Conservation (phyloP, 2,888 invertebrate species). For the Buathra laborator region DNA sequence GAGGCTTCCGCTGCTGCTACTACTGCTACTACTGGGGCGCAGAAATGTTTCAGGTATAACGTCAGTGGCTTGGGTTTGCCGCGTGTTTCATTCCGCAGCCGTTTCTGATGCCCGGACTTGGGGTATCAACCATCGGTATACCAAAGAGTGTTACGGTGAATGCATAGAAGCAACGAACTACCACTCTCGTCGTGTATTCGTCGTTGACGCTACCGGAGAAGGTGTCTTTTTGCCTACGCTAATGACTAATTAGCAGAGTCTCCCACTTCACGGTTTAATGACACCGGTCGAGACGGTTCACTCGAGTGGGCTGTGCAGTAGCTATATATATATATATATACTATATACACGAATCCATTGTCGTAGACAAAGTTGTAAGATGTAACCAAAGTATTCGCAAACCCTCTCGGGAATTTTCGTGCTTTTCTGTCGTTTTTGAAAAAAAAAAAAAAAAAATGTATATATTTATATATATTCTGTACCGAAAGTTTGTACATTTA, state of each 20-base stretch:
- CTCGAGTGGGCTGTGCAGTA: constrained; percentile 20
- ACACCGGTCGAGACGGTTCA: constrained; percentile 75
- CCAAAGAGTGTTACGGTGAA: not conserved
- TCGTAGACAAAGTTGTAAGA: constrained; percentile 57
- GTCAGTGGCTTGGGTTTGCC: constrained; percentile 27
- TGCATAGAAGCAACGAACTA: not conserved
- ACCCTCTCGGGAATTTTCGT: not conserved
- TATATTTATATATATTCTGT: constrained; percentile 37
- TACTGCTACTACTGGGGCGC: not conserved
- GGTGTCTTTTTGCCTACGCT: constrained; percentile 84
- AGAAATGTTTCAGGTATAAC: not conserved
- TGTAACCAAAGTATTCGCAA: not conserved
- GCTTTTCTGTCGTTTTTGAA: too few species aligned
- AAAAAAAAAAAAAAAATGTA: constrained; percentile 2
- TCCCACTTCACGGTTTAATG: constrained; percentile 82
- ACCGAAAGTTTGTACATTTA: constrained; percentile 24
- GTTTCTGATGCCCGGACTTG: constrained; percentile 67
- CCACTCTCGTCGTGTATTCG: constrained; percentile 51
- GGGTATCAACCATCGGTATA: not conserved
- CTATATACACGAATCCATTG: constrained; percentile 75
- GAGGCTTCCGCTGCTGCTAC: constrained; percentile 71
- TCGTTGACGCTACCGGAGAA: constrained; percentile 67
- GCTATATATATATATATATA: not conserved
- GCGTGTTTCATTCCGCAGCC: constrained; percentile 10
- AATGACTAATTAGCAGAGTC: constrained; percentile 85